Conservation (phyloP, 2,113 vertebrate species). For the Vulpes ferrilata region DNA sequence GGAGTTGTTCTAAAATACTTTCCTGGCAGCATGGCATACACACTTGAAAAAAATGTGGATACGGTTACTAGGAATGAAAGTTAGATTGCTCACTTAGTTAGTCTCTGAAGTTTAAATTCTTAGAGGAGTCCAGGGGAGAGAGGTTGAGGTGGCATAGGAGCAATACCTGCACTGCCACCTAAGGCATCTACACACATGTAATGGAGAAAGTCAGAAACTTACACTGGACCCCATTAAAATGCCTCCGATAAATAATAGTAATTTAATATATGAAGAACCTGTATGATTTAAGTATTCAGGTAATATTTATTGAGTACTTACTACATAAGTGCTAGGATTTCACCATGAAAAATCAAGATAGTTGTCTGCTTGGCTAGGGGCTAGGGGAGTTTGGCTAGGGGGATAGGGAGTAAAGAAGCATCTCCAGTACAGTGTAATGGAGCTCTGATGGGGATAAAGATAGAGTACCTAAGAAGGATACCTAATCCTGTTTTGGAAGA, state of each 20-base stretch:
- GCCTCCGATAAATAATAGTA: not conserved
- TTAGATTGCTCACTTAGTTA: conserved; percentile 62
- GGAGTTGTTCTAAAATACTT: conserved; percentile 75
- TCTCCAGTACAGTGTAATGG: not conserved
- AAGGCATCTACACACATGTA: not conserved
- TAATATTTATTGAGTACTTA: not conserved
- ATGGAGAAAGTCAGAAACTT: not conserved
- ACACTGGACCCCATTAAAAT: not conserved
- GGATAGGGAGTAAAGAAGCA: not conserved
- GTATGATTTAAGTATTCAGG: not conserved
- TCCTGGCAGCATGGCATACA: not conserved
- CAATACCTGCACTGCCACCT: not conserved
- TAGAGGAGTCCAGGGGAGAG: not conserved
- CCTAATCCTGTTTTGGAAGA: not conserved
- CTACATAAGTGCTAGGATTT: not conserved
- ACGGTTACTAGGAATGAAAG: conserved; percentile 44
- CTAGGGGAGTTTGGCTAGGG: not conserved
- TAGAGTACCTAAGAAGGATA: not conserved
- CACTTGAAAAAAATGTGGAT: not conserved
- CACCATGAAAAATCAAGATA: not conserved
- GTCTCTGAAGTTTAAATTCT: conserved; percentile 45
- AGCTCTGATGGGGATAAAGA: not conserved
- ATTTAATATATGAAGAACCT: not conserved
- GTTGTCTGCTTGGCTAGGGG: not conserved
- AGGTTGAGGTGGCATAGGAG: not conserved